phyloP scores from a whole-genome alignment of 2,888 invertebrate species.

The Anoplius nigerrimus region DNA sequence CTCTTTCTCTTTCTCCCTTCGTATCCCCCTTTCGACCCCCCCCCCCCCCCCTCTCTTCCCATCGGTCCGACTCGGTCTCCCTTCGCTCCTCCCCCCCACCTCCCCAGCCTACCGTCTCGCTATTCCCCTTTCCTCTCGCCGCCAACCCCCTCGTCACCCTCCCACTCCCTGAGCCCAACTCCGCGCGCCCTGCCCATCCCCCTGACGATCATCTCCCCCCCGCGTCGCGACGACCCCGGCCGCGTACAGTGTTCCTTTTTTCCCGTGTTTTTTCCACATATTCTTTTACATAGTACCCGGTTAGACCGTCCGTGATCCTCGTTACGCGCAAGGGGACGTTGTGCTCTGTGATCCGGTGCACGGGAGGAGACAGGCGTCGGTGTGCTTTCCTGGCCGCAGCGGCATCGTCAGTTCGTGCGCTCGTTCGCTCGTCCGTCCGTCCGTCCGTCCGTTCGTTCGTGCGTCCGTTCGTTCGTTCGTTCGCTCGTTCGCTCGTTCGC shows the following conservation, averaged over 20 bases:
- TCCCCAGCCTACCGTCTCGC: constrained; percentile 4
- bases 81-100: constrained; percentile 18
- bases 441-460: neutral
- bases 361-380: no score
- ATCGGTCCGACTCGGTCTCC: constrained; percentile 31
- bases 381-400: no score
- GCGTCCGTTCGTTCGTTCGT: neutral
- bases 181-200: constrained; percentile 36
- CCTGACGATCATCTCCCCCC: constrained; percentile 38
- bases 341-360: neutral
- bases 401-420: no score
- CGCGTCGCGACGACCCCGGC: constrained; percentile 8
- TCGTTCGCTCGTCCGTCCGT: no score
- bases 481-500: no score
- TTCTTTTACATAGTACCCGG: constrained; percentile 2
- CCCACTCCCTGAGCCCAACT: neutral
- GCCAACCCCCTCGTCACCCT: constrained; percentile 14
- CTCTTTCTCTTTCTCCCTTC: neutral
- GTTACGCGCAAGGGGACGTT: neutral
- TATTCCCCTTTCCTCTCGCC: constrained; percentile 19
- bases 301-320: neutral
- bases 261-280: constrained; percentile 40
- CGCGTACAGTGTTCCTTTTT: constrained; percentile 41
- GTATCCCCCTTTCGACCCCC: constrained; percentile 19
- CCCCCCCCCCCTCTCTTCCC: constrained; percentile 35